These are phyloP conservation scores for Caenorhabditis sulstoni DNA, from an alignment of 2,888 invertebrate species.

Conservation along the genomic window DNA sequence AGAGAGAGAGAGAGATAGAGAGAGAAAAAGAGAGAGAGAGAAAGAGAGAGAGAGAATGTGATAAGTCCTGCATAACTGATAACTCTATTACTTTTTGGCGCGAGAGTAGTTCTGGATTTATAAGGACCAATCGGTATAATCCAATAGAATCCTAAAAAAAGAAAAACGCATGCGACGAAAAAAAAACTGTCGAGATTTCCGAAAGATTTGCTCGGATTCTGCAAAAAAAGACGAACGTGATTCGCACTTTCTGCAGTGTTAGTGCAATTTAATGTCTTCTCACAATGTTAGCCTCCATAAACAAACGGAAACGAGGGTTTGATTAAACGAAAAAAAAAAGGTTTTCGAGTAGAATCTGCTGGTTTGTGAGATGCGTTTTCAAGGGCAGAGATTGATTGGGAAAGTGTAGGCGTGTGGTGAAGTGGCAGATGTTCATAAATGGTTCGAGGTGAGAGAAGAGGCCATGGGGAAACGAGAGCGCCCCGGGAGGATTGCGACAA, in stretches of 20 bases:
- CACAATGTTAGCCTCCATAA: neutral
- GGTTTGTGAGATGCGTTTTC: slow-evolving; percentile 17
- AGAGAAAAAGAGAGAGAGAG: no score
- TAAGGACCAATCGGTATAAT: no score
- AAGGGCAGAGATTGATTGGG: slow-evolving; percentile 33
- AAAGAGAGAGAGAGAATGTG: neutral
- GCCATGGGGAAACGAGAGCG: slow-evolving; percentile 21
- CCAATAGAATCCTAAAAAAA: no score
- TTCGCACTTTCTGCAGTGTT: no score
- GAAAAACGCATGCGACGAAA: neutral
- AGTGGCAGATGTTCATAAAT: slow-evolving; percentile 55
- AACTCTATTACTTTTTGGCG: slow-evolving; percentile 9
- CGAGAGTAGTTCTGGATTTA: no score
- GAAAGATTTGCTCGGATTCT: slow-evolving; percentile 6
- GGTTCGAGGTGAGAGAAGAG: slow-evolving; percentile 47
- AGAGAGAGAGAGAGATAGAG: neutral
- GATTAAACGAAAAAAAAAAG: neutral
- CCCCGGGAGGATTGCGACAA: slow-evolving; percentile 29
- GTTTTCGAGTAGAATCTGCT: neutral
- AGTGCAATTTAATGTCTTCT: neutral
- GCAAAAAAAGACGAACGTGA: neutral
- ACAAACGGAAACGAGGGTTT: neutral
- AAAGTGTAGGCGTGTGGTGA: slow-evolving; percentile 32
- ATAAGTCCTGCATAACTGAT: neutral
- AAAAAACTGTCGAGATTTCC: neutral